A percentile compares a stretch with the other conserved stretches of the same genome.
Evolutionary conservation across 2,888 invertebrate genomes (phyloP).

Genomic region (Ennomos fuscantarius): DNA sequence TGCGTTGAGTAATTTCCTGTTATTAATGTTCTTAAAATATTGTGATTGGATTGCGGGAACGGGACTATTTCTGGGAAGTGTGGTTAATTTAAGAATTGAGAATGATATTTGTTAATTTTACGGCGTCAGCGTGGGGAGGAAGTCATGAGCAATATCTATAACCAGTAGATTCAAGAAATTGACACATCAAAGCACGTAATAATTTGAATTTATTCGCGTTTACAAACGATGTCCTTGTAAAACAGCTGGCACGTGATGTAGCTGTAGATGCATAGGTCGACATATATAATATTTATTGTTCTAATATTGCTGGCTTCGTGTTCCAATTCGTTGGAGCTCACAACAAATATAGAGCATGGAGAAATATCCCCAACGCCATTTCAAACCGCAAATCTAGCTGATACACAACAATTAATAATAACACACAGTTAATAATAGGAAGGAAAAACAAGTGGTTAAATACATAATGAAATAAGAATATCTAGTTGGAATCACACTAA

Average conservation of each 20-base stretch:
- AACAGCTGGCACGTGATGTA: slow-evolving; percentile 11
- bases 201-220: slow-evolving; percentile 13
- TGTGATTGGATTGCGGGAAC: slow-evolving; percentile 14
- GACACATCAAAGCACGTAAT: slow-evolving; percentile 12
- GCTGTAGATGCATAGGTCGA: neutral
- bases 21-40: slow-evolving; percentile 15
- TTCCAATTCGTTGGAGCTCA: too few species aligned
- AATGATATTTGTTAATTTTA: slow-evolving; percentile 16
- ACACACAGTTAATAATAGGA: too few species aligned
- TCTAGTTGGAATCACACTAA: too few species aligned
- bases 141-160: slow-evolving; percentile 26
- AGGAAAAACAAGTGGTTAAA: too few species aligned
- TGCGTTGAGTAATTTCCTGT: slow-evolving; percentile 12
- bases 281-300: neutral
- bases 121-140: slow-evolving; percentile 28
- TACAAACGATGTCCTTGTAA: slow-evolving; percentile 7
- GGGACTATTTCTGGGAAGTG: slow-evolving; percentile 3
- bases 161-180: slow-evolving; percentile 13
- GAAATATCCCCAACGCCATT: too few species aligned
- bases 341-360: too few species aligned
- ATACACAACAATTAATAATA: too few species aligned
- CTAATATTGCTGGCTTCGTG: too few species aligned
- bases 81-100: slow-evolving; percentile 5
- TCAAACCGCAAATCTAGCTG: too few species aligned
- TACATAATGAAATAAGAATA: too few species aligned